Percentiles rank a stretch among this genome's conserved stretches.
These are phyloP conservation scores for Micrasema longulum DNA, from an alignment of 1,140 invertebrate species.

Conservation along the genomic window DNA sequence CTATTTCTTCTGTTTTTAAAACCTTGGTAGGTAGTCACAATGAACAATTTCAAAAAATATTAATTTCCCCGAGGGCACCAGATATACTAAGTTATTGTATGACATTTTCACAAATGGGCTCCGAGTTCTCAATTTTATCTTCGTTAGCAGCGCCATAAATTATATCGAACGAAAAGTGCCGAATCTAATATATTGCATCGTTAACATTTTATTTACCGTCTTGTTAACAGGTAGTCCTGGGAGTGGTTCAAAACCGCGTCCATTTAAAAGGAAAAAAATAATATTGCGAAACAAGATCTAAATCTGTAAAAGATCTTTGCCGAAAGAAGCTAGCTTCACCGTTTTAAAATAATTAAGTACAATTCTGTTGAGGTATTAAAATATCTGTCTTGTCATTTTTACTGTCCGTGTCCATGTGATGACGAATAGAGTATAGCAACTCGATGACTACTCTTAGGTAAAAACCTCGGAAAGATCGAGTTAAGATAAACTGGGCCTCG, in stretches of 20 bases:
- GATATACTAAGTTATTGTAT: neutral
- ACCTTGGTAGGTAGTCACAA: too few species aligned
- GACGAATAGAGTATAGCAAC: too few species aligned
- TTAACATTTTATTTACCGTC: constrained; percentile 23
- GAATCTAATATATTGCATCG: constrained; percentile 22
- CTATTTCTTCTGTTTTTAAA: too few species aligned
- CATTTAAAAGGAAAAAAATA: constrained; percentile 1
- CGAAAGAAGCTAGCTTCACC: too few species aligned
- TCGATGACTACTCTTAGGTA: too few species aligned
- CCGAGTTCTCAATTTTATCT: constrained; percentile 5
- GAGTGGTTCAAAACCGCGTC: neutral
- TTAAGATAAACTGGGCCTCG: too few species aligned
- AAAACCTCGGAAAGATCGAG: too few species aligned
- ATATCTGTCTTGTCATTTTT: too few species aligned
- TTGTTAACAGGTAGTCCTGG: constrained; percentile 17
- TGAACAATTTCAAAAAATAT: constrained; percentile 5
- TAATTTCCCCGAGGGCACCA: neutral
- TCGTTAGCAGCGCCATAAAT: constrained; percentile 11
- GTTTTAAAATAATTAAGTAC: too few species aligned
- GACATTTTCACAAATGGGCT: constrained; percentile 25
- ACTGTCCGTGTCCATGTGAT: too few species aligned
- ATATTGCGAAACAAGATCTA: constrained; percentile 1
- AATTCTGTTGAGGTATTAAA: too few species aligned
- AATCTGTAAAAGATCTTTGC: too few species aligned
- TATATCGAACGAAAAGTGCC: constrained; percentile 14